Evolutionary conservation across 2,113 vertebrate species (phyloP).

Genomic region (Amphilophus citrinellus): DNA sequence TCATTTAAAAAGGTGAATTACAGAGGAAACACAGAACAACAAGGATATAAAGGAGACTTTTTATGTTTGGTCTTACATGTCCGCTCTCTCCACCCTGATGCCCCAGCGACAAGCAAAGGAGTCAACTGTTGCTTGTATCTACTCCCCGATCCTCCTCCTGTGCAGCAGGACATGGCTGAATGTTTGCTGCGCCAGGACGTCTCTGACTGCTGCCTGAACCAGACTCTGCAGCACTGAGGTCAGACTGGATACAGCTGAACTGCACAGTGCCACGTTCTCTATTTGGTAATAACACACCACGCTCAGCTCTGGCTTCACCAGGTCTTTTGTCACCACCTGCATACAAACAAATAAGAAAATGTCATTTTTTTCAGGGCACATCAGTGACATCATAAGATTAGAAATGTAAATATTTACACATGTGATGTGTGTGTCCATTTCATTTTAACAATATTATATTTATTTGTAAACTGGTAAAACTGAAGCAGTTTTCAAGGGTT

Average conservation of each 20-base stretch:
- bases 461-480: not conserved
- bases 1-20: not conserved
- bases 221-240: slow-evolving; percentile 85
- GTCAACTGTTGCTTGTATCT: slow-evolving; percentile 88
- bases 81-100: slow-evolving; percentile 92
- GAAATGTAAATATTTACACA: not conserved
- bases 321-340: slow-evolving; percentile 92
- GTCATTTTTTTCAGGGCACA: not conserved
- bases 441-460: too few species aligned
- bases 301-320: slow-evolving; percentile 89
- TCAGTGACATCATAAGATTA: not conserved
- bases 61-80: slow-evolving; percentile 86
- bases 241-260: slow-evolving; percentile 82
- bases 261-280: slow-evolving; percentile 89
- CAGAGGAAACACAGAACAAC: not conserved
- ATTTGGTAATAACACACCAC: slow-evolving; percentile 91
- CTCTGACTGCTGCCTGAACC: slow-evolving; percentile 87
- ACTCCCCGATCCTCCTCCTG: slow-evolving; percentile 87
- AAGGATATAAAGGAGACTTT: not conserved
- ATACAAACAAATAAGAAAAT: not conserved
- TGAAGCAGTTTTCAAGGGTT: not conserved
- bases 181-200: slow-evolving; percentile 86
- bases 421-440: not conserved
- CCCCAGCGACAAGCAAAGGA: slow-evolving; percentile 92
- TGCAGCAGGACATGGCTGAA: slow-evolving; percentile 89